Conservation (phyloP, 2,797 vertebrate species). For the Mustela erminea region DNA sequence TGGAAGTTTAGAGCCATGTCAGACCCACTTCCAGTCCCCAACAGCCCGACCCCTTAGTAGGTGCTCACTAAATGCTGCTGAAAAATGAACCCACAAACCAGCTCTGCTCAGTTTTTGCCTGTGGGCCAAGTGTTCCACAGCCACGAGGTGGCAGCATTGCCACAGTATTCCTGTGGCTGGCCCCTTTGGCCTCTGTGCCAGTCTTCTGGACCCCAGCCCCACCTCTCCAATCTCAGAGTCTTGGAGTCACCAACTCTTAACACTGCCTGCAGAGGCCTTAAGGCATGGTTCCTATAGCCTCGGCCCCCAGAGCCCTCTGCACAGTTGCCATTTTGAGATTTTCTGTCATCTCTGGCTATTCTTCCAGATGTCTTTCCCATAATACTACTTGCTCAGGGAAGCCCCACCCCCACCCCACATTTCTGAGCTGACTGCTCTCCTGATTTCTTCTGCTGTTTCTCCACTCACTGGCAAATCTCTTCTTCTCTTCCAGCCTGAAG, state of each 20-base stretch:
- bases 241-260: background rate
- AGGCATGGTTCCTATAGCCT: background rate
- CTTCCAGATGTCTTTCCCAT: background rate
- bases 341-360: background rate
- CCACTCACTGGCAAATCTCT: background rate
- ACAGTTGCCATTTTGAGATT: background rate
- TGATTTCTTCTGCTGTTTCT: slow-evolving; percentile 45
- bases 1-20: background rate
- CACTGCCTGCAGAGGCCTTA: background rate
- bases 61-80: background rate
- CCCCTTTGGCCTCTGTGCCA: background rate
- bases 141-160: slow-evolving; percentile 75
- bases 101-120: background rate
- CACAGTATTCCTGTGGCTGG: rapidly evolving
- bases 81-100: background rate
- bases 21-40: background rate
- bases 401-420: background rate
- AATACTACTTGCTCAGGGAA: background rate
- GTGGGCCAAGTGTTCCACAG: background rate
- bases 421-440: background rate
- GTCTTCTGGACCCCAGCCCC: background rate
- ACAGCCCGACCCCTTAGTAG: background rate
- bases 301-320: background rate
- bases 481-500: background rate
- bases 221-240: background rate